These are phyloP conservation scores for Campoplex nolae DNA, from an alignment of 2,888 invertebrate species.

Conservation along the genomic window DNA sequence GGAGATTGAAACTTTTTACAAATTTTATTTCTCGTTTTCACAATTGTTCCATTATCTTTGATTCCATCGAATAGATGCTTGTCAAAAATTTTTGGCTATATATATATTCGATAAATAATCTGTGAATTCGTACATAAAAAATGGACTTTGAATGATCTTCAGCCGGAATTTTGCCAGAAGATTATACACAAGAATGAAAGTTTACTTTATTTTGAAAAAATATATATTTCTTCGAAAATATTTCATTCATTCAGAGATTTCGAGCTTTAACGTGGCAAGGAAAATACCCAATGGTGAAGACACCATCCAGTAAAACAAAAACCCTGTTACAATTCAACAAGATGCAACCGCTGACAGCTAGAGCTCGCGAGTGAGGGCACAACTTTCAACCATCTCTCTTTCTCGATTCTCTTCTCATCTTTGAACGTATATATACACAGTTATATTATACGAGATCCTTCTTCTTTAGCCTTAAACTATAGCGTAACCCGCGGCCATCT, in stretches of 20 bases:
- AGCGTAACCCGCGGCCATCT: constrained; percentile 37
- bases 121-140: background rate
- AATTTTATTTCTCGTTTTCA: background rate
- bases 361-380: constrained; percentile 23
- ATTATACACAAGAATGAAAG: background rate
- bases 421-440: background rate
- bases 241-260: background rate
- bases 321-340: constrained; percentile 46
- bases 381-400: constrained; percentile 53
- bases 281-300: constrained; percentile 28
- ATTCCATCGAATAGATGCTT: background rate
- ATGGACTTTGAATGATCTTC: background rate
- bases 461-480: constrained; percentile 53
- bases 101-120: background rate
- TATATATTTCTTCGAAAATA: background rate
- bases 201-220: background rate
- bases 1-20: background rate
- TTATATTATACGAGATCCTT: constrained; percentile 11
- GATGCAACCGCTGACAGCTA: constrained; percentile 66
- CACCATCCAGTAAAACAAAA: constrained; percentile 36
- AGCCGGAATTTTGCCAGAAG: background rate
- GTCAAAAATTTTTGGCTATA: background rate
- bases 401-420: constrained; percentile 35
- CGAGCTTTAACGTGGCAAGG: background rate
- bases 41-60: background rate